Evolutionary conservation across 1,140 invertebrate genomes (phyloP), one percentile per base, ranked within the genome.

Genomic region (Lethrus apterus): DNA sequence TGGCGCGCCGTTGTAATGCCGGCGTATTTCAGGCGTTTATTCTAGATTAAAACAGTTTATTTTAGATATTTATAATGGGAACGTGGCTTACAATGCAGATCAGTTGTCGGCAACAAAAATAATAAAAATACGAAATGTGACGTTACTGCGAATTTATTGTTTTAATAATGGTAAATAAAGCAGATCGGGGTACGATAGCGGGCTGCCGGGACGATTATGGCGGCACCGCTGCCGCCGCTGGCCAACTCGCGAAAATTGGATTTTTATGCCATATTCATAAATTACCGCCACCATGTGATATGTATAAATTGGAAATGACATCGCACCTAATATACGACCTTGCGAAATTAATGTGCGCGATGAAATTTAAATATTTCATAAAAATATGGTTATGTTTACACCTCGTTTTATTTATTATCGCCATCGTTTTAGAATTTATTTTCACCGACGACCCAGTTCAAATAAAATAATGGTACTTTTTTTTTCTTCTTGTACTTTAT

Each of bases 101-200:
- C 63, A 65, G 60, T 65, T 63, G 60, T 64, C 62, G 62, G 54
- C 51, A 44, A 30, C 43, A 38, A 38, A 38, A 38, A 38, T 4
- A 38, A 38, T 8, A 32, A 44, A 44, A 44, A 44, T 10, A 44
- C 42, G 30, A 31, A 62, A 63, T 58, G 62, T 62, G 60, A 65
- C 63, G 59, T 55, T 54, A 55, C 41, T 38, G 52, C 54, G 55
- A 63, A 65, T 65, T 65, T 65, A 65, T 65, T 60, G 63, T 65
- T 65, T 65, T 65, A 65, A 65, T 65, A 65, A 65, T 65, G 62
- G 63, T 59, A 65, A 65, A 65, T 65, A 65, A 64, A 65, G 60
- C 61, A 61, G 59, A 63, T 63, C 58, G 54, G 48, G 32, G 40
- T 40, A 47, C 44, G 34, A 46, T 34, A 38, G 23, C 32, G 14